Conservation (phyloP, 2,888 invertebrate species). For the Scrobipalpa atriplicella region DNA sequence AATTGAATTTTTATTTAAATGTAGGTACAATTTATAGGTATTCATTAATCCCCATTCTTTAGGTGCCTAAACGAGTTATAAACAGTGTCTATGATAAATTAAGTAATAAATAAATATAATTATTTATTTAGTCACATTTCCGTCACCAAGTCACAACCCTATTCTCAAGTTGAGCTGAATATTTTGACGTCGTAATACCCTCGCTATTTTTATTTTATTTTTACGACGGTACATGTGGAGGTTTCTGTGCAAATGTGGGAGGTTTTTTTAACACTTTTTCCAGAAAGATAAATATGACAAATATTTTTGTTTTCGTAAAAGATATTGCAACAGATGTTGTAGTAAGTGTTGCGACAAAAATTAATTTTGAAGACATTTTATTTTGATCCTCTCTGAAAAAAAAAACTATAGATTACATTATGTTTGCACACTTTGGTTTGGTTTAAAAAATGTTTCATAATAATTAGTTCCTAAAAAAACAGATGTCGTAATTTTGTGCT, state of each 20-base stretch:
- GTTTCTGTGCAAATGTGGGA: background rate
- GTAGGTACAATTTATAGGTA: too few relatives aligned
- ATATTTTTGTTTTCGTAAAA: constrained; percentile 35
- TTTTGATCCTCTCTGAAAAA: background rate
- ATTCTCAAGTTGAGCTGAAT: constrained; percentile 34
- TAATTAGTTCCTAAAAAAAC: too few relatives aligned
- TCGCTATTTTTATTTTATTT: constrained; percentile 57
- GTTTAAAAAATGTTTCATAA: too few relatives aligned
- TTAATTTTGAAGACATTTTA: too few relatives aligned
- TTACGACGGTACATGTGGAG: constrained; percentile 29
- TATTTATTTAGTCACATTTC: background rate
- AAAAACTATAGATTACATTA: background rate
- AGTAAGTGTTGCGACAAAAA: background rate
- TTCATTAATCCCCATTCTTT: too few relatives aligned
- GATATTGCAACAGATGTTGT: constrained; percentile 28
- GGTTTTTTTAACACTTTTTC: background rate
- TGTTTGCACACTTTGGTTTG: too few relatives aligned
- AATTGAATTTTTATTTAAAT: too few relatives aligned
- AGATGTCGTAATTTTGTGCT: too few relatives aligned
- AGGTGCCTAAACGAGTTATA: too few relatives aligned
- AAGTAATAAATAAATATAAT: too few relatives aligned
- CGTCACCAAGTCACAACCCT: constrained; percentile 1
- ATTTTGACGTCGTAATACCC: constrained; percentile 61
- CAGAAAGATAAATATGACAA: background rate
- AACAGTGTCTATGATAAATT: too few relatives aligned